phyloP scores from a whole-genome alignment of 2,113 vertebrate species.

The Lichenostomus cassidix region DNA sequence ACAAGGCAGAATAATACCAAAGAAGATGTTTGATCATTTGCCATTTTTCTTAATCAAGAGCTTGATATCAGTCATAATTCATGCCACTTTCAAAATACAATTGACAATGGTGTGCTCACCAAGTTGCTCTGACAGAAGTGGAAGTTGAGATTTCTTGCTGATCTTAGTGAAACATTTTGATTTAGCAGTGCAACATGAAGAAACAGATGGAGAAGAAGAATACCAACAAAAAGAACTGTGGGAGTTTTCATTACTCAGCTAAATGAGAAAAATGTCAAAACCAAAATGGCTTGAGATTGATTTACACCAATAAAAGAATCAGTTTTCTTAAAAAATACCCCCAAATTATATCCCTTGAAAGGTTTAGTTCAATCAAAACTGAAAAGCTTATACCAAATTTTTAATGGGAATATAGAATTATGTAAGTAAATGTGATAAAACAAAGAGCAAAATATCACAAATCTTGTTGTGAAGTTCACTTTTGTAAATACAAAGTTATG shows the following conservation, averaged over 20 bases:
- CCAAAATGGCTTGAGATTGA: not conserved
- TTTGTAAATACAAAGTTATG: not conserved
- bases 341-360: not conserved
- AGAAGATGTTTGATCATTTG: not conserved
- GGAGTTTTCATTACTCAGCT: not conserved
- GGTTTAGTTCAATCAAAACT: not conserved
- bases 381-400: not conserved
- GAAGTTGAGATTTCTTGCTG: not conserved
- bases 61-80: not conserved
- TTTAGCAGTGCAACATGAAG: not conserved
- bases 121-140: not conserved
- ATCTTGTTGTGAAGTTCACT: not conserved
- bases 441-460: not conserved
- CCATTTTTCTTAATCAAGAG: not conserved
- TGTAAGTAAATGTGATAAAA: not conserved
- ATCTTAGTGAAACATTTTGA: not conserved
- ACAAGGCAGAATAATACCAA: not conserved
- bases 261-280: not conserved
- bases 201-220: not conserved
- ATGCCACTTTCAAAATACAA: not conserved
- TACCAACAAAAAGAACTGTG: not conserved
- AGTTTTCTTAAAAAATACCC: not conserved
- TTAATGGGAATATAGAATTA: not conserved
- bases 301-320: not conserved
- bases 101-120: not conserved